Percentiles rank a stretch among this genome's conserved stretches.
These are phyloP conservation scores for Chionomys nivalis DNA, from an alignment of 2,113 vertebrate species.

Conservation along the genomic window DNA sequence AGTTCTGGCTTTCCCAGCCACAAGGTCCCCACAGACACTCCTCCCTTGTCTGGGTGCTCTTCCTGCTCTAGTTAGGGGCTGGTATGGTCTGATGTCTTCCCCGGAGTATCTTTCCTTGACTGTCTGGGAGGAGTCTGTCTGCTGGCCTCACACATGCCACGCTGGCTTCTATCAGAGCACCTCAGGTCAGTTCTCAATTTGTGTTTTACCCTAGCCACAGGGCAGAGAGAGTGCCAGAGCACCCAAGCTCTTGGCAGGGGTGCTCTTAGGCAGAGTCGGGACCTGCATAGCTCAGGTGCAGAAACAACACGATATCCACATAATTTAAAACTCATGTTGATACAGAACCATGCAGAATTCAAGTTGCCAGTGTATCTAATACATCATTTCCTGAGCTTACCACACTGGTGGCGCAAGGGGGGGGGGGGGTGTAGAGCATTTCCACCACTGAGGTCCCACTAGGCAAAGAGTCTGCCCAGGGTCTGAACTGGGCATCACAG, in stretches of 20 bases:
- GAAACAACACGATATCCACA: not conserved
- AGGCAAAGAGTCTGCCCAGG: not conserved
- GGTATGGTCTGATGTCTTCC: not conserved
- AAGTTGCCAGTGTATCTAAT: not conserved
- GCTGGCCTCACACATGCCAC: not conserved
- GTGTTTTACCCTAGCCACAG: not conserved
- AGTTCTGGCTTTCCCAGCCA: not conserved
- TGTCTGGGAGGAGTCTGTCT: not conserved
- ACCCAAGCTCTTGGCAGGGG: not conserved
- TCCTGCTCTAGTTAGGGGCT: too few relatives aligned
- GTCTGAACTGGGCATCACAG: not conserved
- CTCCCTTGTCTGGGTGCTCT: not conserved
- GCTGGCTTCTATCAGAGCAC: not conserved
- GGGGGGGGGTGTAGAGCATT: not conserved
- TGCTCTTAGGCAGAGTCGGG: not conserved
- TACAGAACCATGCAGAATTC: not conserved
- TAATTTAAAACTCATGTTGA: not conserved
- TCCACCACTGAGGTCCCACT: not conserved
- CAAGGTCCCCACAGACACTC: not conserved
- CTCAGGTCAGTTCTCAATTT: not conserved
- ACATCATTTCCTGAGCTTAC: not conserved
- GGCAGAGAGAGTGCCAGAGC: rapidly evolving
- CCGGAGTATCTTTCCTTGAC: not conserved
- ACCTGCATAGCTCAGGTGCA: not conserved
- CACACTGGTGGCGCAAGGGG: rapidly evolving